A percentile compares a stretch with the other conserved stretches of the same genome.
Evolutionary conservation across 2,113 vertebrate species (phyloP).

Genomic region (Chlamydotis undulata): DNA sequence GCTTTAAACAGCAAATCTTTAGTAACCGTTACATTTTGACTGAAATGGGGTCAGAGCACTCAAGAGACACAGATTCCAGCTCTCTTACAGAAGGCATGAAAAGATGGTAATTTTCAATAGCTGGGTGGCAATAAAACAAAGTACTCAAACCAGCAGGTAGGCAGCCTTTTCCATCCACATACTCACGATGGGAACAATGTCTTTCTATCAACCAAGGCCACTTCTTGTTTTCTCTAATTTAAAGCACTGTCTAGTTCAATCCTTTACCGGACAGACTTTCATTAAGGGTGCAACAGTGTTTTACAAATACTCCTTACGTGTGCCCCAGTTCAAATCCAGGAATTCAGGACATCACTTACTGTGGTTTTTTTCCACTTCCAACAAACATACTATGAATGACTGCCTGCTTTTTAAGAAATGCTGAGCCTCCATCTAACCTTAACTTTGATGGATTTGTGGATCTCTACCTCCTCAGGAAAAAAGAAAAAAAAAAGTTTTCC

Average conservation of each 20-base stretch:
- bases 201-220: not conserved
- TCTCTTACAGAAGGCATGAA: not conserved
- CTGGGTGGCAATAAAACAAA: not conserved
- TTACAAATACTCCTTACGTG: not conserved
- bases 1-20: not conserved
- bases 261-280: not conserved
- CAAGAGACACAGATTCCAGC: not conserved
- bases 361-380: not conserved
- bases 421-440: not conserved
- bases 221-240: not conserved
- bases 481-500: not conserved
- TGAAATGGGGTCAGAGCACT: not conserved
- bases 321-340: not conserved
- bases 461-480: not conserved
- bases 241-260: not conserved
- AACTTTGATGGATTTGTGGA: not conserved
- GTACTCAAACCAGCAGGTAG: not conserved
- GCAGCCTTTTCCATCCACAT: not conserved
- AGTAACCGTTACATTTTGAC: not conserved
- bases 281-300: not conserved
- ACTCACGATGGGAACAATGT: fast-evolving
- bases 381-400: not conserved
- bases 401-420: not conserved
- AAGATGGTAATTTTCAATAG: not conserved
- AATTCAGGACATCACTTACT: not conserved